Base-by-base conservation (phyloP, 2,888 invertebrate species). In the Diadromus collaris region DNA sequence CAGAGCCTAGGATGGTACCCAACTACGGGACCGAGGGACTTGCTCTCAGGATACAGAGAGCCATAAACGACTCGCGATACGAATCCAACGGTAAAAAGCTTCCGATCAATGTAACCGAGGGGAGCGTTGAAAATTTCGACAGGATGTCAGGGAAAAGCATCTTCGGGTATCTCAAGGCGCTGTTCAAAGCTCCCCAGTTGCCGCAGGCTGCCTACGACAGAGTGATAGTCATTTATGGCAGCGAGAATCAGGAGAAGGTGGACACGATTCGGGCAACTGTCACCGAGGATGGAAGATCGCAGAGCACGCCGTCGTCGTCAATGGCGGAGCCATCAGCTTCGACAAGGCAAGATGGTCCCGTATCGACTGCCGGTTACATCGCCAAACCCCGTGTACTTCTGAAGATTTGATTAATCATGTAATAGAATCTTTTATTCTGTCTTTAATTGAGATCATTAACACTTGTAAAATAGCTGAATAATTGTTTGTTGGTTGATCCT, bases 21-120 rank as follows among this genome's bases (percentile, higher is more conserved):
- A 60, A 77, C 61, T 72, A 75, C 48, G 75, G 72, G 13, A 60
- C 67, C 51, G 64, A 69, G 34, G 61, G 70, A 51, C 75, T 69
- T n/a, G 48, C 71, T 16, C 44, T 70, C 19, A 68, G 81, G 51
- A 75, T 81, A 32, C 69, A 54, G 51, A 69, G 81, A 68, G 24
- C 56, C 29, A 6, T 7, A 29, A 41, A 29, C 29, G 56, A 41
- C 0, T 27, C n/a, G 19, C 10, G 27, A n/a, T 19, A 13, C 5
- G 27, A 19, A 32, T 27, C 27, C 6, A 27, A 51, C 48, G 19
- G 19, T 13, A 1, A 38, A 0, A 9, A 38, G 19, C 16, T 61
- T 38, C 24, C 61, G 32, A 44, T 24, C 48, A 75, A 68, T 19
- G 21, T 32, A 1, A 63, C 34, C 16, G 32, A 29, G 21, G 54